These are phyloP conservation scores for Campoletis raptor DNA, from an alignment of 2,888 invertebrate genomes.

Conservation along the genomic window DNA sequence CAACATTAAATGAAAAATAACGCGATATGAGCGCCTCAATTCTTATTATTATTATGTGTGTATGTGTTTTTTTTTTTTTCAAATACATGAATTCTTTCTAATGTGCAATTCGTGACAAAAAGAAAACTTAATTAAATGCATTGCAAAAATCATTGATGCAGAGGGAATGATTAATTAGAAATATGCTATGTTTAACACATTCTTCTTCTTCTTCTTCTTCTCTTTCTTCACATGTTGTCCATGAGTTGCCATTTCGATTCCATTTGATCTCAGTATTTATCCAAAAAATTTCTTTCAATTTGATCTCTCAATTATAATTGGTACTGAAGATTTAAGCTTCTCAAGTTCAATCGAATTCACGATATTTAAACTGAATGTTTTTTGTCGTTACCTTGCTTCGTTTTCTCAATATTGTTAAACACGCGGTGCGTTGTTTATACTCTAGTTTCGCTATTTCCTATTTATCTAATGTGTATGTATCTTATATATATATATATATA, in stretches of 20 bases:
- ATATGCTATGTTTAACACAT: slow-evolving; percentile 57
- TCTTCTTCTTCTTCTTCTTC: slow-evolving; percentile 10
- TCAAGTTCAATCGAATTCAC: slow-evolving; percentile 29
- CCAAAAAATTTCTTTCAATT: neutral
- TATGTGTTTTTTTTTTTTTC: slow-evolving; percentile 17
- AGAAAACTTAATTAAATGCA: slow-evolving; percentile 41
- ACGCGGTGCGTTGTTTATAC: slow-evolving; percentile 52
- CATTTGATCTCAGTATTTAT: slow-evolving; percentile 8
- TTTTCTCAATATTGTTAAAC: slow-evolving; percentile 55
- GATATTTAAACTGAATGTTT: slow-evolving; percentile 17
- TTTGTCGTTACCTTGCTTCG: neutral
- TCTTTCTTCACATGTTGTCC: slow-evolving; percentile 1
- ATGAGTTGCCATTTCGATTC: slow-evolving; percentile 35
- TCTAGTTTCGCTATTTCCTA: slow-evolving; percentile 35
- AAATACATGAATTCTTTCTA: slow-evolving; percentile 53
- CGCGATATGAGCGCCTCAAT: slow-evolving; percentile 22
- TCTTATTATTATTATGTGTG: neutral
- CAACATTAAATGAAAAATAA: slow-evolving; percentile 35
- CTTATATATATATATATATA: slow-evolving; percentile 32
- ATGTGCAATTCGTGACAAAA: slow-evolving; percentile 54
- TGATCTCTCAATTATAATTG: neutral
- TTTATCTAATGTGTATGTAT: slow-evolving; percentile 30
- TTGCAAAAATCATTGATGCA: slow-evolving; percentile 53
- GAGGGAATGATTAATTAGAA: slow-evolving; percentile 62
- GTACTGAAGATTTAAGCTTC: neutral